These are phyloP conservation scores for Hozukius guyotensis DNA, from an alignment of 2,797 vertebrate genomes.

Conservation along the genomic window DNA sequence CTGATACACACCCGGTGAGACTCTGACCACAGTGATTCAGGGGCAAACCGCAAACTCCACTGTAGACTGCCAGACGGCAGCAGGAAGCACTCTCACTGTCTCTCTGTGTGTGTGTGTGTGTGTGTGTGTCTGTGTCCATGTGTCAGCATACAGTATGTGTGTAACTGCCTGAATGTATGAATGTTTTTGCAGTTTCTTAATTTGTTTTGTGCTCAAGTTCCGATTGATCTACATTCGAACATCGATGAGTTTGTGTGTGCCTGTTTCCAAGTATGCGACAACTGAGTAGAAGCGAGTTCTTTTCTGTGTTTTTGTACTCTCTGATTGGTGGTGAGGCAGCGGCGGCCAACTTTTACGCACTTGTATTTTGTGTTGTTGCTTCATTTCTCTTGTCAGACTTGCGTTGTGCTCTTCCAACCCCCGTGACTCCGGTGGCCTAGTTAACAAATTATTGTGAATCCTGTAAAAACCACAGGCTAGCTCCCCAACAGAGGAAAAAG, in stretches of 20 bases:
- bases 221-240: not conserved
- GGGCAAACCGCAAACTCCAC: slow-evolving; percentile 52
- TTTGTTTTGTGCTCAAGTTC: not conserved
- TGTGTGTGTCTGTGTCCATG: not conserved
- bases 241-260: not conserved
- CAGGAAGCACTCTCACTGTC: slow-evolving; percentile 44
- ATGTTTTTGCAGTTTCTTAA: not conserved
- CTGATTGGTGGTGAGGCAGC: not conserved
- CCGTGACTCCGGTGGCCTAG: slow-evolving; percentile 57
- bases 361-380: not conserved
- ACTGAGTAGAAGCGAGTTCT: not conserved
- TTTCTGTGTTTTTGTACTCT: not conserved
- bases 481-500: slow-evolving; percentile 28
- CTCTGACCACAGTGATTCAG: slow-evolving; percentile 55
- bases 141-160: not conserved
- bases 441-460: slow-evolving; percentile 69
- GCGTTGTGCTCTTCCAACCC: slow-evolving; percentile 25
- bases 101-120: not conserved
- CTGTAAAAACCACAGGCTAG: slow-evolving; percentile 65
- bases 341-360: not conserved
- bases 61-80: slow-evolving; percentile 49
- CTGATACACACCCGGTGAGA: slow-evolving; percentile 47
- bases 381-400: slow-evolving; percentile 51
- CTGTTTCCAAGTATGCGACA: not conserved
- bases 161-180: not conserved